Evolutionary conservation across 2,888 invertebrate genomes (phyloP).

Genomic region (Caenorhabditis drosophilae): DNA sequence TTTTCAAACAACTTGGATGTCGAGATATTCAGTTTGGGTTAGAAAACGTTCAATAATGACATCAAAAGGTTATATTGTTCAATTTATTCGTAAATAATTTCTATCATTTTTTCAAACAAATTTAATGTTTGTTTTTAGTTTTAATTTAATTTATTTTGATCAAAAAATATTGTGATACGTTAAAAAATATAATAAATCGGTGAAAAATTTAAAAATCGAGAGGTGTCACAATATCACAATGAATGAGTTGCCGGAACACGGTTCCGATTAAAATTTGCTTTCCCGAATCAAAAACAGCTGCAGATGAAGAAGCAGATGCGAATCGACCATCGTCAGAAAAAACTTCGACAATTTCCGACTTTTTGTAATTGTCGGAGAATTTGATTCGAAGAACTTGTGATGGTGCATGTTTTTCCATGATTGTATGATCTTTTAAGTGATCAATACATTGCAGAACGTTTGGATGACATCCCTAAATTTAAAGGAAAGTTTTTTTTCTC

Average conservation of each 20-base stretch:
- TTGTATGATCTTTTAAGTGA: constrained; percentile 22
- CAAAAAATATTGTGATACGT: background rate
- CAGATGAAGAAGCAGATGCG: constrained; percentile 29
- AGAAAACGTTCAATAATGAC: constrained; percentile 67
- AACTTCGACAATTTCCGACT: constrained; percentile 27
- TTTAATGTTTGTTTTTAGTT: too few relatives aligned
- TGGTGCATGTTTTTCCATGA: constrained; percentile 16
- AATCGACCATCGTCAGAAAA: constrained; percentile 40
- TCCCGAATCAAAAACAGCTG: constrained; percentile 15
- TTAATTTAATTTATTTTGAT: too few relatives aligned
- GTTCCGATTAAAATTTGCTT: constrained; percentile 39
- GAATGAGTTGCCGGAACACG: constrained; percentile 28
- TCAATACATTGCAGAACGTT: constrained; percentile 19
- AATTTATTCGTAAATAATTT: constrained; percentile 39
- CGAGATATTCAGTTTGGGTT: constrained; percentile 67
- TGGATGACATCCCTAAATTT: constrained; percentile 45
- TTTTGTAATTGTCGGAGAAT: constrained; percentile 30
- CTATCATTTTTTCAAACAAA: background rate
- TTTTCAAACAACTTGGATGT: constrained; percentile 65
- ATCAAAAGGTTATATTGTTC: constrained; percentile 65
- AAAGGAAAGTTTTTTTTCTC: background rate
- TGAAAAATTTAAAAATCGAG: constrained; percentile 10
- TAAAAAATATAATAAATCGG: background rate
- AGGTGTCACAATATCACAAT: constrained; percentile 22
- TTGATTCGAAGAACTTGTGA: constrained; percentile 42